Evolutionary conservation across 2,113 vertebrate genomes (phyloP).

Genomic region (Oreamnos americanus): DNA sequence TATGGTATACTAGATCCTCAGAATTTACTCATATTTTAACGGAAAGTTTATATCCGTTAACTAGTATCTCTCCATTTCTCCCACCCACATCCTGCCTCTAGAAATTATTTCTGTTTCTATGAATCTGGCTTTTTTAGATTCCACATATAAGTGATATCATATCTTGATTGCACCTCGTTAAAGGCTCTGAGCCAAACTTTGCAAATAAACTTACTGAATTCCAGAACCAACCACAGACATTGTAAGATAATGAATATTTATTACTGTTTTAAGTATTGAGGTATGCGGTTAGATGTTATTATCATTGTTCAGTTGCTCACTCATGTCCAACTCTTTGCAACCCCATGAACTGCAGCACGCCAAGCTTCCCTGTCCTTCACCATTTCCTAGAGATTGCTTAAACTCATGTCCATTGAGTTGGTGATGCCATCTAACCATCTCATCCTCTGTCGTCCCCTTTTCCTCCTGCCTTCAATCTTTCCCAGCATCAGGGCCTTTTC

Average conservation of each 20-base stretch:
- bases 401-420: background rate
- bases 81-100: background rate
- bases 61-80: too few species aligned
- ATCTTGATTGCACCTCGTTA: background rate
- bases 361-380: background rate
- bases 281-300: accelerated
- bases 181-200: background rate
- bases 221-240: background rate
- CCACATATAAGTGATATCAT: background rate
- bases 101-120: background rate
- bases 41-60: background rate
- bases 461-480: background rate
- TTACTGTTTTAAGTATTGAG: background rate
- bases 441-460: background rate
- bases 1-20: background rate
- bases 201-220: background rate
- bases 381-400: background rate
- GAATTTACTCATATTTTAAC: background rate
- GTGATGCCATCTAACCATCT: background rate
- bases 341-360: accelerated
- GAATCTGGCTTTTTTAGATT: background rate
- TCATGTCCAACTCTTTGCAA: background rate
- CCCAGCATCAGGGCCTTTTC: background rate
- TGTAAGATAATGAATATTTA: background rate
- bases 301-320: background rate